Evolutionary conservation across 2,797 vertebrate genomes (phyloP), one percentile per base, ranked within the genome.

Genomic region (Trachurus trachurus): DNA sequence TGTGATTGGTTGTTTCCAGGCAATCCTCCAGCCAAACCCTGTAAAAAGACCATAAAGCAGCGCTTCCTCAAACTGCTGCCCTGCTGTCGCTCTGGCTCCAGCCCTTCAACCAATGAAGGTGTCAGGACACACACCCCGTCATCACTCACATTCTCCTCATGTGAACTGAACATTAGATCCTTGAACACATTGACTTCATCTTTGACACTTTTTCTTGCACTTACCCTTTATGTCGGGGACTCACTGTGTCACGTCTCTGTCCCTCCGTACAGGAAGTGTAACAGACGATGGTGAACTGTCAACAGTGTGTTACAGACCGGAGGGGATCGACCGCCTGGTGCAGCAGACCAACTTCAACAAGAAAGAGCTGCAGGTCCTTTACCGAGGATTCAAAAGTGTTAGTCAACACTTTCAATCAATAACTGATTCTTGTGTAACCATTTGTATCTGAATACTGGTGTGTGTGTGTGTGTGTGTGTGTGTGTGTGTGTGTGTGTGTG

Each of bases 21-120:
- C 94, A 97, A 98, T 92, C 93, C 96, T 62, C 94, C 96, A 39
- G 90, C 92, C 74, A 96, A 96, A 92, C 96, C 97, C 93, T 95
- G 92, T 91, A 98, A 98, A 96, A 98, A 97, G 96, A 97, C 95
- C 84, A 94, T 99, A 92, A 99, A 99, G 95, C 97, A 99, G 95
- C 96, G 98, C 68, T 96, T 99, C 96, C 97, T 99, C 95, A 98
- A 97, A 95, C 97, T 99, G 93, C 96, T 99, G 87, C 96, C 98
- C 57, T 99, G 98, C 96, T 99, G 95, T 88, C 96, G 92, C 90
- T 96, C 97, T 68, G 95, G 94, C 90, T 95, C 96, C 91, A 95
- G 94, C 89, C 92, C 97, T 89, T 96, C 97, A 91, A 86, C 96
- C 93, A 96, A 95, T 89, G 95, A 98, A 98, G 96, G 98, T 98